Evolutionary conservation across 2,113 vertebrate species (phyloP).

Genomic region (Uria aalge): DNA sequence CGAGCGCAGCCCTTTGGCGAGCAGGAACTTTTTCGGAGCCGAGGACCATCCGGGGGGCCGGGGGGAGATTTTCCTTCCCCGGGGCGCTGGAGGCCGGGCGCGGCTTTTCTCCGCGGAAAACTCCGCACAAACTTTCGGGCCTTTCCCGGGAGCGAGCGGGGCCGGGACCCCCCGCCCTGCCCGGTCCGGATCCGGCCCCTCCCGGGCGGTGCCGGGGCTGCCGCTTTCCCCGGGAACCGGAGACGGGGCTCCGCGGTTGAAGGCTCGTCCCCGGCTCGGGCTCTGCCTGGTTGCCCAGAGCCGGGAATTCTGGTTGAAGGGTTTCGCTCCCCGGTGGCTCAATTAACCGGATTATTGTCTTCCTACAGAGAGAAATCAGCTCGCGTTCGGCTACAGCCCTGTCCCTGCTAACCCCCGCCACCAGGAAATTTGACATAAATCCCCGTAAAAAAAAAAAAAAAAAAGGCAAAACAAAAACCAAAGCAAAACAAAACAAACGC

Average conservation of each 20-base stretch:
- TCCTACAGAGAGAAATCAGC: slow-evolving; percentile 84
- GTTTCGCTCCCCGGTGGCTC: slow-evolving; percentile 87
- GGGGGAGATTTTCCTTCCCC: background rate
- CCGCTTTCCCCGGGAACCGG: background rate
- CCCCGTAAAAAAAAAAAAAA: background rate
- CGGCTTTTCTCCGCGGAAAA: background rate
- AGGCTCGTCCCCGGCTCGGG: background rate
- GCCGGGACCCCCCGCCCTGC: background rate
- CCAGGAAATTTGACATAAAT: slow-evolving; percentile 59
- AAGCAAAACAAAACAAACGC: background rate
- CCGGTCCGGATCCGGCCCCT: background rate
- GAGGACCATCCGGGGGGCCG: background rate
- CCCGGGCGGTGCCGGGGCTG: background rate
- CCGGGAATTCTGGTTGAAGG: slow-evolving; percentile 78
- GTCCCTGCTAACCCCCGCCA: slow-evolving; percentile 22
- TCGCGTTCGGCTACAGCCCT: slow-evolving; percentile 70
- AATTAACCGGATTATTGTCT: slow-evolving; percentile 98
- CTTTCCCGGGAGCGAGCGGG: background rate
- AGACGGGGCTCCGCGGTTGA: background rate
- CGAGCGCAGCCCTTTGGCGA: background rate
- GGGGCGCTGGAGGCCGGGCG: too few species aligned
- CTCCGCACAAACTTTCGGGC: background rate
- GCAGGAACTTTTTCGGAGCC: background rate
- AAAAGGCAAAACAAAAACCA: background rate
- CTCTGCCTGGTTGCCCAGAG: slow-evolving; percentile 32